Percentiles rank a stretch among this genome's conserved stretches.
phyloP scores from a whole-genome alignment of 2,113 vertebrate genomes.

The Callorhinus ursinus region DNA sequence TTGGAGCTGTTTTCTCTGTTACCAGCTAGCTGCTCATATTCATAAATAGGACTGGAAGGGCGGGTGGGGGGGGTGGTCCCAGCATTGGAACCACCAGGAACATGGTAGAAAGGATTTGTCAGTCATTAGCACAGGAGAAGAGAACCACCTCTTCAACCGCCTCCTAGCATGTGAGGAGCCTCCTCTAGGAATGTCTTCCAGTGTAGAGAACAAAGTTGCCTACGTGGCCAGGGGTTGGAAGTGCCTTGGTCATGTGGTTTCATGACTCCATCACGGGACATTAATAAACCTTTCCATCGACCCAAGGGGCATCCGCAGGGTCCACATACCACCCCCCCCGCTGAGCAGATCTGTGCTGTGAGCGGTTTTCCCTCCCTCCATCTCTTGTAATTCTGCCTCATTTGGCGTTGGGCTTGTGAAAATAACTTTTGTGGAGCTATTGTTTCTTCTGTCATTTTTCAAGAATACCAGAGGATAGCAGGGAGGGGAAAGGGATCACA shows the following conservation, averaged over 20 bases:
- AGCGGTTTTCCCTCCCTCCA: background rate
- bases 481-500: background rate
- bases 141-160: slow-evolving; percentile 56
- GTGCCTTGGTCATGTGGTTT: background rate
- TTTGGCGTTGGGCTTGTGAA: slow-evolving; percentile 55
- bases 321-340: background rate
- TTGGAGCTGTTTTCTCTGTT: slow-evolving; percentile 81
- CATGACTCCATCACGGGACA: slow-evolving; percentile 18
- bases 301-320: background rate
- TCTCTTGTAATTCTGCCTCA: background rate
- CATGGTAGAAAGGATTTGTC: slow-evolving; percentile 67
- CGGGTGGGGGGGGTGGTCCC: no score
- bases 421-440: background rate
- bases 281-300: slow-evolving; percentile 44
- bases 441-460: slow-evolving; percentile 1
- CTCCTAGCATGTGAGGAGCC: slow-evolving; percentile 51
- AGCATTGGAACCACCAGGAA: slow-evolving; percentile 46
- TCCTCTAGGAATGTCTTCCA: slow-evolving; percentile 71
- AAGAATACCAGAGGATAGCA: background rate
- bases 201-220: slow-evolving; percentile 47
- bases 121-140: slow-evolving; percentile 65
- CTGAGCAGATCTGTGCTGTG: background rate
- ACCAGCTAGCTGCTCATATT: slow-evolving; percentile 77
- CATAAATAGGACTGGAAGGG: slow-evolving; percentile 73
- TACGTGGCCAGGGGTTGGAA: slow-evolving; percentile 14